phyloP scores from a whole-genome alignment of 2,888 invertebrate genomes.

The Nasonia oneida region DNA sequence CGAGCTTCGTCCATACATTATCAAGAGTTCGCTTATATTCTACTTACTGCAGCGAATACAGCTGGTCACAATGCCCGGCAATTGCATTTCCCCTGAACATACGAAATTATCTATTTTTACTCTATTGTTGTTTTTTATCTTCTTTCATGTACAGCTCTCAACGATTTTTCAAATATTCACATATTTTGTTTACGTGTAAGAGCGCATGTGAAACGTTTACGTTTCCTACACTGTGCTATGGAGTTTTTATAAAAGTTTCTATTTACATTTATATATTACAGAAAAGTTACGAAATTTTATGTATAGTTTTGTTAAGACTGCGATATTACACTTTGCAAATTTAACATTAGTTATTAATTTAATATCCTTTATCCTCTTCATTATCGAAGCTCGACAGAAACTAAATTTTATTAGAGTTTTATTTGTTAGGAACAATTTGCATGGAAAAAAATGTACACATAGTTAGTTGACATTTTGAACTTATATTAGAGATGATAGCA shows the following conservation, averaged over 20 bases:
- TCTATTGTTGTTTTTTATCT: slow-evolving; percentile 47
- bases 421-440: slow-evolving; percentile 36
- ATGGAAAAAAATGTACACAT: slow-evolving; percentile 38
- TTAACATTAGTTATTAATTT: slow-evolving; percentile 40
- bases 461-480: slow-evolving; percentile 35
- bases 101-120: slow-evolving; percentile 72
- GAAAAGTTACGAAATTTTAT: slow-evolving; percentile 18
- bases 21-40: slow-evolving; percentile 67
- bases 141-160: slow-evolving; percentile 43
- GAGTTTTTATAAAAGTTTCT: slow-evolving; percentile 10
- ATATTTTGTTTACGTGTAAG: slow-evolving; percentile 22
- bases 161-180: slow-evolving; percentile 27
- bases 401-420: slow-evolving; percentile 40
- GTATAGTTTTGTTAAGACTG: slow-evolving; percentile 38
- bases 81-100: slow-evolving; percentile 79
- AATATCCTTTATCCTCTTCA: slow-evolving; percentile 44
- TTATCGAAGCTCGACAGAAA: slow-evolving; percentile 60
- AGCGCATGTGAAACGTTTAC: slow-evolving; percentile 8
- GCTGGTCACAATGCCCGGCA: slow-evolving; percentile 79
- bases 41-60: slow-evolving; percentile 79
- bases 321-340: slow-evolving; percentile 23
- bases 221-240: slow-evolving; percentile 33
- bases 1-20: slow-evolving; percentile 62
- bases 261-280: slow-evolving; percentile 40
- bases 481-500: slow-evolving; percentile 54